Conservation (phyloP, 2,888 invertebrate species). For the Alentia gelatinosa region DNA sequence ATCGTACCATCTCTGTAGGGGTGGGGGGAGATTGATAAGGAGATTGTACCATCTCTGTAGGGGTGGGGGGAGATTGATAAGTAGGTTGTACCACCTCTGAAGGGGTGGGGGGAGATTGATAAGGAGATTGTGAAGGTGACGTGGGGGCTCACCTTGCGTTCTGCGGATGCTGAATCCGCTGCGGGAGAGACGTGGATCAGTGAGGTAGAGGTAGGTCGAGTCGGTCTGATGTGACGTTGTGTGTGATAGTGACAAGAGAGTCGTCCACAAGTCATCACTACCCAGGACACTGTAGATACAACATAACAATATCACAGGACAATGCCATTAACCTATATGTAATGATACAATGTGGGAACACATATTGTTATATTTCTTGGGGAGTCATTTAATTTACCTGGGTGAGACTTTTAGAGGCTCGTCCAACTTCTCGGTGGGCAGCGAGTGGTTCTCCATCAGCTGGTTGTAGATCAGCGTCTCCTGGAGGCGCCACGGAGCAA, state of each 20-base stretch:
- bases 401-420: slow-evolving; percentile 66
- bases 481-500: slow-evolving; percentile 72
- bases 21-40: too few species aligned
- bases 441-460: slow-evolving; percentile 70
- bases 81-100: too few species aligned
- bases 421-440: slow-evolving; percentile 65
- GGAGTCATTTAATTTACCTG: slow-evolving; percentile 63
- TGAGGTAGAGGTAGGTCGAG: slow-evolving; percentile 64
- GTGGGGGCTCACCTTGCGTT: slow-evolving; percentile 62
- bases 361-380: neutral
- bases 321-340: neutral
- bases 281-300: slow-evolving; percentile 61
- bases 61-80: too few species aligned
- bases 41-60: too few species aligned
- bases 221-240: slow-evolving; percentile 58
- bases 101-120: too few species aligned
- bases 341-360: neutral
- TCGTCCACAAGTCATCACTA: slow-evolving; percentile 59
- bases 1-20: too few species aligned
- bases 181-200: slow-evolving; percentile 67
- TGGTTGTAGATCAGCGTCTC: slow-evolving; percentile 72
- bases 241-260: slow-evolving; percentile 64
- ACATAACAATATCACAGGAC: neutral
- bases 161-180: slow-evolving; percentile 71
- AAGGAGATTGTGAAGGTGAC: too few species aligned